phyloP scores from a whole-genome alignment of 2,113 vertebrate species.

The Emydocephalus ijimae region DNA sequence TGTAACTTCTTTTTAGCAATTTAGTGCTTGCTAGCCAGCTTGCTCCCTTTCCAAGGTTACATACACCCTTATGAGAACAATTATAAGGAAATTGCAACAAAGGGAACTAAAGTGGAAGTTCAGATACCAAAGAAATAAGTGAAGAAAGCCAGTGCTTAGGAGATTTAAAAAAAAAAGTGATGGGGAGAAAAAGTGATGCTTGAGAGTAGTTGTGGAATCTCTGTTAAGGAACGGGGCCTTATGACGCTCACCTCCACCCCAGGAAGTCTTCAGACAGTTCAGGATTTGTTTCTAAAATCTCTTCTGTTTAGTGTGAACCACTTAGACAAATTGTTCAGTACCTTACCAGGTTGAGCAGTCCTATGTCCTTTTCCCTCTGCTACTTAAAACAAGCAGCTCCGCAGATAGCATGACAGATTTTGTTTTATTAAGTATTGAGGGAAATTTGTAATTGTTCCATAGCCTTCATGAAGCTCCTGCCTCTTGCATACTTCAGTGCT shows the following conservation, averaged over 20 bases:
- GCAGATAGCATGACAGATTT: background rate
- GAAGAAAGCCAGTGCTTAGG: background rate
- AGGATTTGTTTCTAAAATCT: background rate
- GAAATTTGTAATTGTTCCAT: background rate
- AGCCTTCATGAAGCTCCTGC: background rate
- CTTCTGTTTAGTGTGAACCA: background rate
- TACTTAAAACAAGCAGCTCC: background rate
- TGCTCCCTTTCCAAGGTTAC: background rate
- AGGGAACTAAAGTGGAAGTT: background rate
- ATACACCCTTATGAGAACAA: background rate
- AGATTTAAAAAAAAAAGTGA: background rate
- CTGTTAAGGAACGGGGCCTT: background rate
- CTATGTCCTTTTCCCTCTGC: background rate
- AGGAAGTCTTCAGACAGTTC: background rate
- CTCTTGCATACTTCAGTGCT: background rate
- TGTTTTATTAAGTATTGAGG: background rate
- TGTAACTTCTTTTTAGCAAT: background rate
- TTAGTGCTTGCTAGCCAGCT: background rate
- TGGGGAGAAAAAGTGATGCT: background rate
- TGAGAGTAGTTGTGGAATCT: background rate
- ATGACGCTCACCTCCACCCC: background rate
- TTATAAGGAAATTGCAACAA: background rate
- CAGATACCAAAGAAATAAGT: background rate
- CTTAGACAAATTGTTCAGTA: background rate
- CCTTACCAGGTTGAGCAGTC: background rate